Base-by-base conservation (phyloP, 2,888 invertebrate species). In the Yponomeuta cagnagella region DNA sequence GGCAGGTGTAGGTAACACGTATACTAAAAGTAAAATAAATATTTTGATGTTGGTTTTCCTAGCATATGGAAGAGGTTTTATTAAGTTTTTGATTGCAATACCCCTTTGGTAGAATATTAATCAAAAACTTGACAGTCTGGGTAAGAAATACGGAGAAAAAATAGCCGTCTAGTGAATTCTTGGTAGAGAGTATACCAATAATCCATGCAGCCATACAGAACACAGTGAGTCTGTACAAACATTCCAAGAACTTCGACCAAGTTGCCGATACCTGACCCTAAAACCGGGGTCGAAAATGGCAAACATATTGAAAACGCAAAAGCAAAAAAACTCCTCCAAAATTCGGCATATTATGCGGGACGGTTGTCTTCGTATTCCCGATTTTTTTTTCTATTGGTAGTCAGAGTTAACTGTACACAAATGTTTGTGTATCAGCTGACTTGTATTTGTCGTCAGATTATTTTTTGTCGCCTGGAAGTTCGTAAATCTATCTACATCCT, bases 1-100 rank as follows among this genome's bases (percentile, higher is more conserved):
- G 77, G 90, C 90, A 91, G 91, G 90, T 90, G 91, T 87, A 86
- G 76, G 82, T 78, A 77, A 79, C 78, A 81, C 77, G 80, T 80
- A 85, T 80, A 82, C 80, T 79, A 83, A 84, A 81, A 77, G 15
- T 80, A 89, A 84, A 87, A 89, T 23, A 87, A 84, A 84, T 30
- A 8, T 12, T 12, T 52, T 12, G 15, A 15, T 15, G 5, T n/a
- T 63, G 15, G 30, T n/a, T 63, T 5, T 33, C 33, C 33, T 33
- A 33, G 15, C 63, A 23, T 15, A 12, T 10, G 33, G 15, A 65
- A 65, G 65, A 65, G 10, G 65, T 33, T 30, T 64, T 30, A 64
- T 30, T 31, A 65, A 30, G 31, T 65, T 31, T 31, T 65, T 64
- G 31, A 58, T 43, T 43, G 6, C 43, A 43, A 43, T 37, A 37